Conservation (phyloP, 2,888 invertebrate species). For the Lepidocyrtoides sp. region DNA sequence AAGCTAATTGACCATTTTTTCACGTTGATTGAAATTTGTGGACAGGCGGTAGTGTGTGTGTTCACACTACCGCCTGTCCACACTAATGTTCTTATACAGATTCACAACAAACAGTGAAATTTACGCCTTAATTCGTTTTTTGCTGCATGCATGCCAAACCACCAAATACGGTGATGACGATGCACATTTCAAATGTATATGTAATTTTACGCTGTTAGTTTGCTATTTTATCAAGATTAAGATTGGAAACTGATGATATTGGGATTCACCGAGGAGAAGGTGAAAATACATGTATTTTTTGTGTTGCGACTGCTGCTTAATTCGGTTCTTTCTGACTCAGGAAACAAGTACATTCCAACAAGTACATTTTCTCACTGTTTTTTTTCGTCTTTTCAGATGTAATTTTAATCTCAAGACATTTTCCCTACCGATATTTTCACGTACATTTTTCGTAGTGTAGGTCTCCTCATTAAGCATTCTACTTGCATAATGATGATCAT, state of each 20-base stretch:
- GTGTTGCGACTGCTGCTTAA: background rate
- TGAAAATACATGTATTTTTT: background rate
- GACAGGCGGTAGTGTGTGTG: slow-evolving; percentile 50
- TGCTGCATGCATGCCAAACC: slow-evolving; percentile 55
- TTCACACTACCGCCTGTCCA: background rate
- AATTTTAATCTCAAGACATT: background rate
- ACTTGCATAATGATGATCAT: slow-evolving; percentile 64
- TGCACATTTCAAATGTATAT: background rate
- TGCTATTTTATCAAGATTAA: slow-evolving; percentile 42
- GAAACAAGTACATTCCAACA: background rate
- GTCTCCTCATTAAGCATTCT: slow-evolving; percentile 65
- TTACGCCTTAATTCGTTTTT: slow-evolving; percentile 55
- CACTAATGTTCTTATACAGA: background rate
- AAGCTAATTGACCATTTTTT: slow-evolving; percentile 75
- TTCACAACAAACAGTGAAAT: slow-evolving; percentile 32
- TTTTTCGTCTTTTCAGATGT: background rate
- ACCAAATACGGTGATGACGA: slow-evolving; percentile 29
- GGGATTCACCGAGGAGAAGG: background rate
- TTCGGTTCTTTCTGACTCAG: background rate
- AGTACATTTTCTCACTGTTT: background rate
- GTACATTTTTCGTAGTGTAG: slow-evolving; percentile 21
- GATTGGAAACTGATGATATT: slow-evolving; percentile 26
- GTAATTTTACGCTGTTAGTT: background rate
- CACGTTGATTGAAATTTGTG: slow-evolving; percentile 73
- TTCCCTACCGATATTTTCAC: background rate